Base-by-base conservation (phyloP, 2,797 vertebrate species). In the Danio aesculapii region DNA sequence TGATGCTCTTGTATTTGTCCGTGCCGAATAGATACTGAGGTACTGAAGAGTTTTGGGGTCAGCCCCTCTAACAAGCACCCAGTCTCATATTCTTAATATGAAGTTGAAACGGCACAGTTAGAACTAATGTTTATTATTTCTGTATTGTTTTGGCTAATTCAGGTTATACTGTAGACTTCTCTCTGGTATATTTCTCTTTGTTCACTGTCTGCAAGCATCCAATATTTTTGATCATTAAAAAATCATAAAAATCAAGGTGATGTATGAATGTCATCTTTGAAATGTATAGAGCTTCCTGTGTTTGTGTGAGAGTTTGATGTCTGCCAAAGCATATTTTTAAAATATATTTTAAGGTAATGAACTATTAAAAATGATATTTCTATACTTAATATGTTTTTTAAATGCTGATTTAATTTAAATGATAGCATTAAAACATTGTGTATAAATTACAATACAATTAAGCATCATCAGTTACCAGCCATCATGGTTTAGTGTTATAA, bases 191-290 rank as follows among this genome's bases (percentile, higher is more conserved):
- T 70, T 43, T 80, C 6, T 30, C 30, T 76, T 76, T 71, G 17
- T 52, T 69, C 3, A 4, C 75, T 46, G 17, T 10, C 4, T 70
- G 43, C 12, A 13, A 5, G 2, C 50, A 66, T 47, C 6, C 12
- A 72, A 44, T 44, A 1, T 71, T 59, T 30, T 72, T 19, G 8
- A 14, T 62, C 39, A 83, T 59, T 68, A 79, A 77, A 72, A 46
- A 81, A 41, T 0, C 3, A 30, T 3, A 30, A 14, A 17, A 70
- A 16, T n/a, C 14, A 9, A 11, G 8, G 2, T 43, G 52, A 30
- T 5, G 73, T 81, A 6, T 63, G 44, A 49, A 47, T 57, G 21
- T 66, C 7, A 1, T 58, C 13, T 75, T 81, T 21, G 3, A 52
- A 61, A 52, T 0, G 13, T 11, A n/a, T n/a, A n/a, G n/a, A n/a